phyloP scores from a whole-genome alignment of 2,797 vertebrate genomes.

The Scolopax bukidnonensis region DNA sequence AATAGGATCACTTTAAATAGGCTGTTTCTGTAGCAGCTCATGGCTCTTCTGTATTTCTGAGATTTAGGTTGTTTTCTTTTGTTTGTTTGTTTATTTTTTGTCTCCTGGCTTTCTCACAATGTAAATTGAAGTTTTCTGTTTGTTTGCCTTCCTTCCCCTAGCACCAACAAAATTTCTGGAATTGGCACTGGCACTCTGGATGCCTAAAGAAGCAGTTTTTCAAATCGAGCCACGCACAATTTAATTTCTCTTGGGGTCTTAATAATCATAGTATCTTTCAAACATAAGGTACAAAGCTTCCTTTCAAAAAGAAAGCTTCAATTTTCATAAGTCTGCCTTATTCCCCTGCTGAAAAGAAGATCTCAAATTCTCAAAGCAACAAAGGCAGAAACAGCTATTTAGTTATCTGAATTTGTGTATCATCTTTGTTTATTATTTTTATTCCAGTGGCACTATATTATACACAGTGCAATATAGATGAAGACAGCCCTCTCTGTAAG shows the following conservation, averaged over 20 bases:
- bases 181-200: background rate
- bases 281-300: background rate
- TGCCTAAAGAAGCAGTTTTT: conserved; percentile 39
- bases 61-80: background rate
- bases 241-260: conserved; percentile 48
- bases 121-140: background rate
- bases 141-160: background rate
- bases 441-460: background rate
- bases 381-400: background rate
- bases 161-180: conserved; percentile 16
- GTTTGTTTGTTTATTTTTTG: background rate
- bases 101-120: background rate
- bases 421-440: background rate
- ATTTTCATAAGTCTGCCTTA: background rate
- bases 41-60: background rate
- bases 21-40: conserved; percentile 37
- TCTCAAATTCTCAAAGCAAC: conserved; percentile 4
- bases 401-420: background rate
- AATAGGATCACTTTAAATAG: conserved; percentile 35
- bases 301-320: background rate
- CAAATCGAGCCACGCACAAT: background rate
- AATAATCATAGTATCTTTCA: background rate
- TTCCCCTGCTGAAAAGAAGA: background rate
- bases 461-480: background rate
- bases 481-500: background rate